Base-by-base conservation (phyloP, 2,888 invertebrate species). In the Calliopum simillimum region DNA sequence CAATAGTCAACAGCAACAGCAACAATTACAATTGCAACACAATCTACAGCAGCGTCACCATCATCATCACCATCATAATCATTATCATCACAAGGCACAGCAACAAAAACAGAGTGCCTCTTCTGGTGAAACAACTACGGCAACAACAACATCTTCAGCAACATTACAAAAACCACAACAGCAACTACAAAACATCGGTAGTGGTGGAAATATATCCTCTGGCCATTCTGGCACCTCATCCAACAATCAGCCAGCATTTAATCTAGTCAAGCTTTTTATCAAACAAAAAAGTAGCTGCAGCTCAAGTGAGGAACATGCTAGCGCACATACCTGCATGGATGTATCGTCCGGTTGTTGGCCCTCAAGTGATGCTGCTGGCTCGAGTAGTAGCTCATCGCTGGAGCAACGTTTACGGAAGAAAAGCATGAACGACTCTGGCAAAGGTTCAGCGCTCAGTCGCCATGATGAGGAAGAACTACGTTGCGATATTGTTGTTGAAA, bases 211-310 rank as follows among this genome's bases (percentile, higher is more conserved):
- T 75, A 80, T 69, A 82, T 81, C 71, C 33, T 67, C 59, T 41
- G 84, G 83, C n/a, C 84, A 84, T 5, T 80, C 81, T 53, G 83
- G 83, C 14, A 83, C 84, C 61, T 80, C 81, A 87, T 78, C 88
- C 87, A 86, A 84, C 61, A 89, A 91, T 77, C 90, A 92, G 74
- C 91, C 91, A 80, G 91, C 93, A 76, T 91, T 95, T 84, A 95
- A 92, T 86, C 89, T 96, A 81, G 94, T 96, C 55, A 94, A 94
- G 85, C 88, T 95, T 75, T 96, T 95, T 82, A 95, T 96, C 89
- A 95, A 95, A 85, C 95, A 95, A 82, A 94, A 94, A 84, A 94
- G 94, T 83, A 91, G 90, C 87, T 81, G 78, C 74, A 82, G 80
- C 73, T 93, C 94, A 76, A 94, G 46, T 84, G 83, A 84, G 68